A percentile compares a stretch with the other conserved stretches of the same genome.
Evolutionary conservation across 1,140 invertebrate genomes (phyloP).

Genomic region (Drosophila sproati): DNA sequence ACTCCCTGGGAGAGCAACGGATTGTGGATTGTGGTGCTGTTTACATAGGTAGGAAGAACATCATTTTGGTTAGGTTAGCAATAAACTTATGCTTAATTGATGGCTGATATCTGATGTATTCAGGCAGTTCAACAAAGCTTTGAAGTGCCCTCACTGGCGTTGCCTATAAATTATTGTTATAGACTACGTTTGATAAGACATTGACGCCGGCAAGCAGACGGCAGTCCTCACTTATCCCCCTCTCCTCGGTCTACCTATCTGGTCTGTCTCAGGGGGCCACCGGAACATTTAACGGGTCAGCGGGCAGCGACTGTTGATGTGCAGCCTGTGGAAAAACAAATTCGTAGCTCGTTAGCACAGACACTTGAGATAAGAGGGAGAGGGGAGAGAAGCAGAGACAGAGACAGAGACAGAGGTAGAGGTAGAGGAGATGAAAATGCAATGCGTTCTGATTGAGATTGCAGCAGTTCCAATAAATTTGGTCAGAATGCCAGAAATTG

Average conservation of each 20-base stretch:
- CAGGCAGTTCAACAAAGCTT: slow-evolving; percentile 48
- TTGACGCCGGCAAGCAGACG: slow-evolving; percentile 67
- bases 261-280: slow-evolving; percentile 41
- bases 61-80: slow-evolving; percentile 41
- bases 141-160: slow-evolving; percentile 51
- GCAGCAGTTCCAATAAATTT: slow-evolving; percentile 43
- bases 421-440: slow-evolving; percentile 45
- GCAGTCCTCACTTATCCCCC: slow-evolving; percentile 19
- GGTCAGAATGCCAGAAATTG: slow-evolving; percentile 19
- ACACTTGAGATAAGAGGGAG: slow-evolving; percentile 70
- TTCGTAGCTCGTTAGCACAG: slow-evolving; percentile 75
- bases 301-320: slow-evolving; percentile 51
- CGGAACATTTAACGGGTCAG: slow-evolving; percentile 78
- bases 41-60: slow-evolving; percentile 66
- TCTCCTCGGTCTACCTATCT: too few relatives aligned
- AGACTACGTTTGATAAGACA: slow-evolving; percentile 78
- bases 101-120: slow-evolving; percentile 61
- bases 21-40: slow-evolving; percentile 35
- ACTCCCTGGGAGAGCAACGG: slow-evolving; percentile 23
- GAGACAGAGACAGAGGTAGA: too few relatives aligned
- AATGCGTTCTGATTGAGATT: slow-evolving; percentile 16
- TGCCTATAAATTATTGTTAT: slow-evolving; percentile 80
- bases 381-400: background rate
- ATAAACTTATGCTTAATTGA: slow-evolving; percentile 67
- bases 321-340: slow-evolving; percentile 63